Base-by-base conservation (phyloP, 2,888 invertebrate genomes). In the Drosophila histrio region DNA sequence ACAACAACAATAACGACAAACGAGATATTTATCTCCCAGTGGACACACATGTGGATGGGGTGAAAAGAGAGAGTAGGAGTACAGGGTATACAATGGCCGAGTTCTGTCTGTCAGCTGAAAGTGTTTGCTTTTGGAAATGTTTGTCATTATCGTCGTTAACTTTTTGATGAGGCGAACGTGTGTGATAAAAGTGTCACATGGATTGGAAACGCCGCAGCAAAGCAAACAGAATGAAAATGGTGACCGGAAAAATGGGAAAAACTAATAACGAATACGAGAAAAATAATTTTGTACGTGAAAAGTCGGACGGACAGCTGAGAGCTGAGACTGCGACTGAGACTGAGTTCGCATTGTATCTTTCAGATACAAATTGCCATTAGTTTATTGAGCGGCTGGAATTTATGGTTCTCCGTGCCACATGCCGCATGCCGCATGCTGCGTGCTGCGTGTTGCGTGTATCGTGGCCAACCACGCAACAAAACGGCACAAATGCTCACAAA, bases 61-160 rank as follows among this genome's bases (percentile, higher is more conserved):
- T 8, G 43, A 8, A 3, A 9, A 2, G 9, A 21, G 46, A 6
- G 24, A 26, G 15, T n/a, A 15, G 24, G 38, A 13, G 34, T 34
- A 32, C 38, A 34, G 24, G 22, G 53, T 39, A 26, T 50, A 49
- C 34, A 34, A 38, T 19, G 26, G 36, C 38, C 38, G 30, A 39
- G 26, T 49, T 50, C 26, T 46, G 52, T 50, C 26, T 46, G 52
- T 24, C 32, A 34, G 7, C 34, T n/a, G 38, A 41, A 43, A 65
- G 77, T 86, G 87, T 83, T 86, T 86, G 81, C 84, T 64, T 86
- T 84, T 84, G n/a, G 74, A 84, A 87, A 84, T 84, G 85, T 85
- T 84, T 85, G 84, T 87, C 84, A 87, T 84, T 87, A 87, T 83
- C 82, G 57, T 82, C 82, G 87, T 84, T 87, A 87, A 84, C 85